Evolutionary conservation across 2,888 invertebrate genomes (phyloP).

Genomic region (Schrankia costaestrigalis): DNA sequence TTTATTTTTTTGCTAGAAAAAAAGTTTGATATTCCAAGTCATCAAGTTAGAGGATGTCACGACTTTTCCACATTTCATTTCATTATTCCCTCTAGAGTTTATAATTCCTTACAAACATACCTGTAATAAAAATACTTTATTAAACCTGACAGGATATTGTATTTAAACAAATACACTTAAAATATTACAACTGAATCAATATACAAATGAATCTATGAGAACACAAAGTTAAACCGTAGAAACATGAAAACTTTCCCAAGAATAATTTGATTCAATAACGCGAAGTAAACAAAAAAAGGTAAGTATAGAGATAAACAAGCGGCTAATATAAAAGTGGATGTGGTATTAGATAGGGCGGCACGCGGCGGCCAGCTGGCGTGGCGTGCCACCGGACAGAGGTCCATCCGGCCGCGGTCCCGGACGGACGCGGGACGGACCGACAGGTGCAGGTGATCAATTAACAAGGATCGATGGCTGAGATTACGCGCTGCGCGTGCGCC

Average conservation of each 20-base stretch:
- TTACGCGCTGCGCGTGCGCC: slow-evolving; percentile 56
- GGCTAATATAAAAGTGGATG: slow-evolving; percentile 32
- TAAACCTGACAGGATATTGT: too few species aligned
- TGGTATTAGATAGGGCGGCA: slow-evolving; percentile 38
- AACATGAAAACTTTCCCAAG: slow-evolving; percentile 1
- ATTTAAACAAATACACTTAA: too few species aligned
- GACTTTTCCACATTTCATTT: too few species aligned
- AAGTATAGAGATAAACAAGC: slow-evolving; percentile 15
- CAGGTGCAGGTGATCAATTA: slow-evolving; percentile 73
- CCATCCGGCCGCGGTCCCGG: slow-evolving; percentile 19
- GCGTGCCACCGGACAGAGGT: slow-evolving; percentile 25
- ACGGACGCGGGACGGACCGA: slow-evolving; percentile 33
- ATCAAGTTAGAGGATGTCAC: too few species aligned
- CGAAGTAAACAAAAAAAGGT: slow-evolving; percentile 5
- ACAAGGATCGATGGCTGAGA: slow-evolving; percentile 63
- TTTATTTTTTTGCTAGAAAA: too few species aligned
- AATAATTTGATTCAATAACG: slow-evolving; percentile 11
- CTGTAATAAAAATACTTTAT: too few species aligned
- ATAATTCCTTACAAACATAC: too few species aligned
- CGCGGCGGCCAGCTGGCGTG: slow-evolving; percentile 38
- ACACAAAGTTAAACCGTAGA: neutral
- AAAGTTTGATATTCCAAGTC: too few species aligned
- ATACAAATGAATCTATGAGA: too few species aligned
- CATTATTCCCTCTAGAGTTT: too few species aligned
- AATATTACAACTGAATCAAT: too few species aligned